Conservation (phyloP, 2,113 vertebrate species). For the Brachypteracias leptosomus region DNA sequence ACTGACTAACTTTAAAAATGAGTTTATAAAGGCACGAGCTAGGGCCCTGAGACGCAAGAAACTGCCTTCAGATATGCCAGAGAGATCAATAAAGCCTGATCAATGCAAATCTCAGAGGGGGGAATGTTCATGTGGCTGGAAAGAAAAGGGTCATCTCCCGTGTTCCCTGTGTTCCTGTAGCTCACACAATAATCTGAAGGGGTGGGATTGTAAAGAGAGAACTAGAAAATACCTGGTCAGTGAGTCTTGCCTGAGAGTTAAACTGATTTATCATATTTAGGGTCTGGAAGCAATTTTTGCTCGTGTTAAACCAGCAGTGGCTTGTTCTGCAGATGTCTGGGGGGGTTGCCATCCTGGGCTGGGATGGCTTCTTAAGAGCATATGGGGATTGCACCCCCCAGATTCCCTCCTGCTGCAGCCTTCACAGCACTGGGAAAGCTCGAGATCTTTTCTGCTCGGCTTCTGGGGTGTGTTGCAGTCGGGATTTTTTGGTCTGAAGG, state of each 20-base stretch:
- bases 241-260: neutral
- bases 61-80: neutral
- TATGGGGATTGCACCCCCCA: neutral
- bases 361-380: neutral
- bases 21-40: neutral
- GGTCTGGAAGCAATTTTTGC: neutral
- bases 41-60: neutral
- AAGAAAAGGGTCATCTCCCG: neutral
- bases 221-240: neutral
- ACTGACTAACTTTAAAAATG: neutral
- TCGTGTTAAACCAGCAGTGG: neutral
- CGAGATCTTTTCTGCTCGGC: neutral
- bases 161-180: neutral
- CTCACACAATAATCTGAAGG: neutral
- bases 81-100: neutral
- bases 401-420: neutral
- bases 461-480: neutral
- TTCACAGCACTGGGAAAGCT: neutral
- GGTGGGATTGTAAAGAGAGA: neutral
- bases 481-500: neutral
- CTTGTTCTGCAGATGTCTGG: neutral
- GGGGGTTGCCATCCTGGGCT: neutral
- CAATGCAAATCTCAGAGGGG: slow-evolving; percentile 10
- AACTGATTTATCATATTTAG: neutral
- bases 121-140: neutral